Base-by-base conservation (phyloP, 2,797 vertebrate species). In the Hyperoplus lanceolatus region DNA sequence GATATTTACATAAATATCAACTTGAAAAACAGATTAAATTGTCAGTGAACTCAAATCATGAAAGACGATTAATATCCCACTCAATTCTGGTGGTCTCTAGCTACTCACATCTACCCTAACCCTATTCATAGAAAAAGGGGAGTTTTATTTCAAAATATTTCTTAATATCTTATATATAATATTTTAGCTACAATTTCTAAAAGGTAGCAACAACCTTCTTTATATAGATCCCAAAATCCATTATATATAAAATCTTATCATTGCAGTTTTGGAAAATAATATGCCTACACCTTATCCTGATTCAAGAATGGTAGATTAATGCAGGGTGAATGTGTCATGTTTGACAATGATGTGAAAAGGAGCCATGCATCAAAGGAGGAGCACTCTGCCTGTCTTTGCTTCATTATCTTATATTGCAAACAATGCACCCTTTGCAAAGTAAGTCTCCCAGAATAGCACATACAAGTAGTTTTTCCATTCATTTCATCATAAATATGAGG, bases 1-100 rank as follows among this genome's bases (percentile, higher is more conserved):
- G 85, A 73, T 70, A 77, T 84, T 85, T 68, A 46, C 64, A 80
- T 60, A 91, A 92, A 91, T 89, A 91, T 86, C 90, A 90, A 81
- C 81, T 87, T 87, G 83, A 90, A 92, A 80, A 75, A 41, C 48
- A 12, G 49, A 91, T 89, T 83, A 89, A 75, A 72, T 62, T 68
- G 73, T 89, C 75, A 80, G 50, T 78, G 78, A 80, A 29, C 72
- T 80, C 13, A 68, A 87, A 82, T 73, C 67, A 65, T 41, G 16
- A 8, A 3, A 11, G 67, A 49, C 67, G 12, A 11, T 49, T 29
- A 29, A 49, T 73, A 70, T 39, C 51, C 16, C 9, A 56, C 56
- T 54, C 21, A 49, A 64, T 79, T 63, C 15, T 43, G 42, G 41
- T 61, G 64, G 67, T 62, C n/a, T 14, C 2, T 0, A 45, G 15